Percentiles rank a stretch among this genome's conserved stretches.
These are phyloP conservation scores for Paguma larvata DNA, from an alignment of 2,797 vertebrate species.

Conservation along the genomic window DNA sequence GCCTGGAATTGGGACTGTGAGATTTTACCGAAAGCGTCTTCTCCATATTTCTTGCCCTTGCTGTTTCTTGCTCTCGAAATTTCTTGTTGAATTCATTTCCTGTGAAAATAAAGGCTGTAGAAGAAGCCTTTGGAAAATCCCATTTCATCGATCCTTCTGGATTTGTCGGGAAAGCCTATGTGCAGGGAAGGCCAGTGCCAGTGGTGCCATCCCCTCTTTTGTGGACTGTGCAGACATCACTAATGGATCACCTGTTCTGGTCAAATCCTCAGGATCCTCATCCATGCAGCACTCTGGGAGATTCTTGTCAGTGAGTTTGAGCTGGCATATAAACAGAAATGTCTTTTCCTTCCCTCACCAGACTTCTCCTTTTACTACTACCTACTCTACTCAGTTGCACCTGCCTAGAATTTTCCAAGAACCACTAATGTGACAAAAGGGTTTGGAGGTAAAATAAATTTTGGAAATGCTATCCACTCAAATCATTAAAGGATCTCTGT, in stretches of 20 bases:
- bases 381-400: neutral
- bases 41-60: neutral
- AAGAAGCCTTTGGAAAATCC: neutral
- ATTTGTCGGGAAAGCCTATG: neutral
- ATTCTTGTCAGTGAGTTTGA: neutral
- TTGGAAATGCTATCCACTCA: neutral
- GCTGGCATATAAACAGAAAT: neutral
- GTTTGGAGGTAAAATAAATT: neutral
- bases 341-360: neutral
- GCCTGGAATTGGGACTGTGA: neutral
- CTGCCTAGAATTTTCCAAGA: conserved; percentile 11
- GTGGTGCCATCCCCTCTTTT: neutral
- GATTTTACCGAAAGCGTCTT: conserved; percentile 53
- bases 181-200: neutral
- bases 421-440: neutral
- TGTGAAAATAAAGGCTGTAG: conserved; percentile 16
- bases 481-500: neutral
- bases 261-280: neutral
- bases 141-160: neutral
- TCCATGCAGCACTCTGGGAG: neutral
- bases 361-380: neutral
- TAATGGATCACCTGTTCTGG: neutral
- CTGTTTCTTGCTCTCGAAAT: neutral
- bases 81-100: neutral
- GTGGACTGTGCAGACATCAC: neutral